These are phyloP conservation scores for Adoxophyes honmai DNA, from an alignment of 1,140 invertebrate species.

Conservation along the genomic window DNA sequence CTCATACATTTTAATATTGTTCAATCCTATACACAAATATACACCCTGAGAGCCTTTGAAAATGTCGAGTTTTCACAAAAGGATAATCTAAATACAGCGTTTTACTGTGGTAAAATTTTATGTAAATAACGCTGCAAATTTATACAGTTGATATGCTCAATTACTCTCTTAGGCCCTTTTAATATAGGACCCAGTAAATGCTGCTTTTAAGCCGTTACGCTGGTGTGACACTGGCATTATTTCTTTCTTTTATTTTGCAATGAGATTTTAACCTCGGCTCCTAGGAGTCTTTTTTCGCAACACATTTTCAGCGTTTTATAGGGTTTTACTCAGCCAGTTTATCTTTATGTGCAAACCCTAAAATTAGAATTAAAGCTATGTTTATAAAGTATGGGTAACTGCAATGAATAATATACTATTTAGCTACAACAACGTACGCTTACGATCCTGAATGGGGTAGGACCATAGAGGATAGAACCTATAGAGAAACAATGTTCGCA, in stretches of 20 bases:
- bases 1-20: conserved; percentile 12
- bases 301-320: conserved; percentile 1
- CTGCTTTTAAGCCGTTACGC: conserved; percentile 17
- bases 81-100: conserved; percentile 23
- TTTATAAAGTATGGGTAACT: too few relatives aligned
- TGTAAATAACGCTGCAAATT: conserved; percentile 41
- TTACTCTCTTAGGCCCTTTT: conserved; percentile 33
- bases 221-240: conserved; percentile 1
- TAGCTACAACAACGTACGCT: too few relatives aligned
- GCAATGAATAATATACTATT: too few relatives aligned
- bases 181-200: conserved; percentile 21
- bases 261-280: conserved; percentile 1
- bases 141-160: conserved; percentile 38
- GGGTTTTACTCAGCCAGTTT: background rate
- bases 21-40: background rate
- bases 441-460: too few relatives aligned
- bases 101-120: conserved; percentile 42
- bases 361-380: conserved; percentile 8
- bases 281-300: background rate
- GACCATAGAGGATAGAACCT: too few relatives aligned
- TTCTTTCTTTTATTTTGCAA: conserved; percentile 19
- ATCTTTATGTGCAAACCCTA: background rate
- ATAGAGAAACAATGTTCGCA: too few relatives aligned
- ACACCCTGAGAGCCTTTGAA: background rate
- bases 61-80: conserved; percentile 4